phyloP scores from a whole-genome alignment of 2,888 invertebrate genomes.

The Micoletzkya japonica region DNA sequence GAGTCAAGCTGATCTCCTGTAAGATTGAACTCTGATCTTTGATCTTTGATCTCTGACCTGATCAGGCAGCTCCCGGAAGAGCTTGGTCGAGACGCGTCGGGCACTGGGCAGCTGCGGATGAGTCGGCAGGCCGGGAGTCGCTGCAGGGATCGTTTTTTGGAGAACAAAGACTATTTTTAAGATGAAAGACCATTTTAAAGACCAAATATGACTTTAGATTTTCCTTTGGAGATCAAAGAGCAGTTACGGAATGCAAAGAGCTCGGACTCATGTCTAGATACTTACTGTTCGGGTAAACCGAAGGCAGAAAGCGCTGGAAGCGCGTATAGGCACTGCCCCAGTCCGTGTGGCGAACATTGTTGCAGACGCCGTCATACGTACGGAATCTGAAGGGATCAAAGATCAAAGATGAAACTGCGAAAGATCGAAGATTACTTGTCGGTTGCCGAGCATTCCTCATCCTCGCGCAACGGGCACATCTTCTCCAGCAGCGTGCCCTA shows the following conservation, averaged over 20 bases:
- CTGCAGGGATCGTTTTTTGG: neutral
- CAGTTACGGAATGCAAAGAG: neutral
- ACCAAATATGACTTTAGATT: no score
- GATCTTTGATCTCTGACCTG: slow-evolving; percentile 13
- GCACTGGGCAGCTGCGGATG: slow-evolving; percentile 31
- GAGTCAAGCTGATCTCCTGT: slow-evolving; percentile 24
- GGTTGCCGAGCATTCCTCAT: slow-evolving; percentile 18
- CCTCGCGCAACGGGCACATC: slow-evolving; percentile 18
- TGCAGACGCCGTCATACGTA: slow-evolving; percentile 38
- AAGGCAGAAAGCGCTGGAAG: slow-evolving; percentile 33
- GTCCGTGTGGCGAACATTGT: slow-evolving; percentile 39
- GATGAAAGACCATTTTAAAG: neutral
- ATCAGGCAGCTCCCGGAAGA: slow-evolving; percentile 16
- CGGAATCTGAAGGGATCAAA: slow-evolving; percentile 30
- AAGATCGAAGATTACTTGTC: slow-evolving; percentile 14
- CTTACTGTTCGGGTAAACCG: slow-evolving; percentile 38
- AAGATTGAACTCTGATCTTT: neutral
- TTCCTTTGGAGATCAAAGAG: neutral
- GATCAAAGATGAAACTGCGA: slow-evolving; percentile 14
- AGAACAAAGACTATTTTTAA: neutral
- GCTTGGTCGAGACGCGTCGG: slow-evolving; percentile 21
- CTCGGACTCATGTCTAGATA: neutral
- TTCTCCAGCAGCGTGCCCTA: slow-evolving; percentile 13
- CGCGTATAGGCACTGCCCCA: slow-evolving; percentile 38
- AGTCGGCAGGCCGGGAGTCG: slow-evolving; percentile 18